Evolutionary conservation across 1,140 invertebrate genomes (phyloP).

Genomic region (Hydropsyche tenuis): DNA sequence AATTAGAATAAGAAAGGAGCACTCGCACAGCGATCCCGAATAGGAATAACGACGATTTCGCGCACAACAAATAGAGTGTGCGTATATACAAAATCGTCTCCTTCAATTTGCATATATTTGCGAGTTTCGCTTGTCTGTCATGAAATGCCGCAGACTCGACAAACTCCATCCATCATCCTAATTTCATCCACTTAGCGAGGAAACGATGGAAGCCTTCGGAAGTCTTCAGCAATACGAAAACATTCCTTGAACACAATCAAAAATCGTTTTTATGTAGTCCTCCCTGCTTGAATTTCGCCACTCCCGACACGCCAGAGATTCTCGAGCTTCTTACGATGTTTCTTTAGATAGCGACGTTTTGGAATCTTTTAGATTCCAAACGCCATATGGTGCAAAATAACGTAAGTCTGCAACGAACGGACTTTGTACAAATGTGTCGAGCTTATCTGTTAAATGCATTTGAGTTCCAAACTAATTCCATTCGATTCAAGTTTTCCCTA

Average conservation of each 20-base stretch:
- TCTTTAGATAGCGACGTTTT: too few species aligned
- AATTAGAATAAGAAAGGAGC: neutral
- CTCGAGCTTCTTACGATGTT: too few species aligned
- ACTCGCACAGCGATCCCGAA: neutral
- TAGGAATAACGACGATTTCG: conserved; percentile 1
- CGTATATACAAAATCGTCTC: neutral
- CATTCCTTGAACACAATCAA: conserved; percentile 17
- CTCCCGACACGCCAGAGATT: neutral
- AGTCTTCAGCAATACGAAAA: conserved; percentile 16
- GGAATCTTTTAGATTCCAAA: neutral
- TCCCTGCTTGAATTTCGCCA: neutral
- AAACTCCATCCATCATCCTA: conserved; percentile 26
- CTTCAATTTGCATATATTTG: conserved; percentile 20
- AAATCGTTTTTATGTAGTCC: conserved; percentile 1
- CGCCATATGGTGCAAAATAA: neutral
- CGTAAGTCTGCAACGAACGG: neutral
- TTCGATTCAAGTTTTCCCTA: too few species aligned
- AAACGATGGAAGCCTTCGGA: neutral
- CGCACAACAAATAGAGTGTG: neutral
- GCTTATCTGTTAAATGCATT: neutral
- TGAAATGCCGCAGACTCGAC: conserved; percentile 12
- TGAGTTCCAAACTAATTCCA: too few species aligned
- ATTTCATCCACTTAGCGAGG: conserved; percentile 23
- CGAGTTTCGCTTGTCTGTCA: conserved; percentile 18
- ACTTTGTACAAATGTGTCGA: neutral